phyloP scores from a whole-genome alignment of 2,888 invertebrate species.

The Congeria kusceri region DNA sequence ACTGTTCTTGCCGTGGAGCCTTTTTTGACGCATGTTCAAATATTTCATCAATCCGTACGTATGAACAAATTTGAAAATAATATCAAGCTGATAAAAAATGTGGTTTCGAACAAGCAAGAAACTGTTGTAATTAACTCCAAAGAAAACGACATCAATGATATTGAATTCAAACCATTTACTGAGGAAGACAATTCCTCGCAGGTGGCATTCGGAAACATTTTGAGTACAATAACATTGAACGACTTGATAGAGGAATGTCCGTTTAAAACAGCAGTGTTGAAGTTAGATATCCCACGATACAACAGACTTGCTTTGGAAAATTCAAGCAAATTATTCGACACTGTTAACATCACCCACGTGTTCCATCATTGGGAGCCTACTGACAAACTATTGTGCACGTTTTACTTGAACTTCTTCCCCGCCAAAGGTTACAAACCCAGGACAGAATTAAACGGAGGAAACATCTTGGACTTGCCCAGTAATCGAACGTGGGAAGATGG shows the following conservation, averaged over 20 bases:
- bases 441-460: not conserved
- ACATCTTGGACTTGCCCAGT: not conserved
- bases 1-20: not conserved
- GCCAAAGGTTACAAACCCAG: not conserved
- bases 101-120: not conserved
- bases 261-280: constrained; percentile 3
- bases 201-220: not conserved
- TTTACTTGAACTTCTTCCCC: not conserved
- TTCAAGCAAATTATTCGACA: not conserved
- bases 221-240: not conserved
- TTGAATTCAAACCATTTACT: not conserved
- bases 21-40: not conserved
- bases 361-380: not conserved
- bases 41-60: not conserved
- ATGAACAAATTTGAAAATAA: not conserved
- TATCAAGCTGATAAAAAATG: not conserved
- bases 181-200: not conserved
- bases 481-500: not conserved
- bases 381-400: not conserved
- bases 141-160: not conserved
- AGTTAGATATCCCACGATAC: not conserved
- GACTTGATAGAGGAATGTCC: not conserved
- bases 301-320: not conserved
- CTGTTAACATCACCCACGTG: not conserved
- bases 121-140: not conserved